phyloP scores from a whole-genome alignment of 2,888 invertebrate genomes.

The Pandemis cinnamomeana region DNA sequence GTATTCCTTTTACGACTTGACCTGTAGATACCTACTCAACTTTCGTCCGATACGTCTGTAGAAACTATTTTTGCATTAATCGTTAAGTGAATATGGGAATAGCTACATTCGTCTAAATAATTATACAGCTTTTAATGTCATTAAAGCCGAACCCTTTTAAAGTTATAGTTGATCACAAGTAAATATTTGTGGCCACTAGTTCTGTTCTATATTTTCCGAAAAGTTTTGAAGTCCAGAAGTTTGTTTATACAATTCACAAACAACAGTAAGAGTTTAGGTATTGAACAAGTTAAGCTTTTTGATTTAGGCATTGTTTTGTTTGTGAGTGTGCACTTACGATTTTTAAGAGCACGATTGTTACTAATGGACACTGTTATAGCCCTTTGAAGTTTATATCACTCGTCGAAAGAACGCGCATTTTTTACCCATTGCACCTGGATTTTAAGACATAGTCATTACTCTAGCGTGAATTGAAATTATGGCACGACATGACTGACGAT shows the following conservation, averaged over 20 bases:
- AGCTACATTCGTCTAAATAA: slow-evolving; percentile 45
- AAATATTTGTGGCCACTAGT: neutral
- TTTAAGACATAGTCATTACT: neutral
- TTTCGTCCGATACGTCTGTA: slow-evolving; percentile 57
- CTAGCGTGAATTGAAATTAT: neutral
- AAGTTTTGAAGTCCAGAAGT: neutral
- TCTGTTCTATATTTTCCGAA: neutral
- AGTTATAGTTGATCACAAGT: neutral
- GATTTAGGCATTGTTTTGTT: too few species aligned
- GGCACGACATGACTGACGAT: slow-evolving; percentile 16
- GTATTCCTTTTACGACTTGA: slow-evolving; percentile 52
- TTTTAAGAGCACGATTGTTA: too few species aligned
- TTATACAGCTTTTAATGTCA: neutral
- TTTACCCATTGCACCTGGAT: neutral
- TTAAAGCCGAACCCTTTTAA: neutral
- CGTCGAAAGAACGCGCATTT: neutral
- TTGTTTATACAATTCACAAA: neutral
- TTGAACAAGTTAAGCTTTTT: neutral
- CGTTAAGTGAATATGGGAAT: slow-evolving; percentile 55
- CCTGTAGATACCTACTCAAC: slow-evolving; percentile 47
- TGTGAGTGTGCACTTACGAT: too few species aligned
- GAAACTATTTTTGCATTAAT: slow-evolving; percentile 62
- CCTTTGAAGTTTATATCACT: too few species aligned
- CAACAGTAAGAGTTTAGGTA: neutral
- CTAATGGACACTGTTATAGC: too few species aligned